Conservation (phyloP, 2,888 invertebrate genomes). For the Scaptomyza polygonia region DNA sequence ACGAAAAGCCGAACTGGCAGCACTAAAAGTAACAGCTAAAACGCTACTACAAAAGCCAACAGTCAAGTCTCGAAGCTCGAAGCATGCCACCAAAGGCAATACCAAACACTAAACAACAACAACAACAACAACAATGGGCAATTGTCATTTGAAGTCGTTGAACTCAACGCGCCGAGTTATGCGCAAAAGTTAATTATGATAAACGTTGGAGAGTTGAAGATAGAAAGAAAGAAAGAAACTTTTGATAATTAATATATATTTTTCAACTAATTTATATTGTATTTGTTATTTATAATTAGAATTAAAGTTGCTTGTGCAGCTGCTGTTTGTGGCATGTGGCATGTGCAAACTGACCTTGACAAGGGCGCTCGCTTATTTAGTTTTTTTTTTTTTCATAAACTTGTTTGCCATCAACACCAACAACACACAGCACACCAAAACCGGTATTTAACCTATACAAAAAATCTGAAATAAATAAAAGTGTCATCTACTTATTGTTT, state of each 20-base stretch:
- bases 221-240: neutral
- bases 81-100: slow-evolving; percentile 40
- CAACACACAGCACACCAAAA: slow-evolving; percentile 33
- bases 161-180: slow-evolving; percentile 42
- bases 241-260: slow-evolving; percentile 19
- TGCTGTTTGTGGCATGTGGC: slow-evolving; percentile 1
- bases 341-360: slow-evolving; percentile 60
- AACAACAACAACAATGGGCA: slow-evolving; percentile 51
- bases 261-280: slow-evolving; percentile 16
- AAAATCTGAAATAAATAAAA: neutral
- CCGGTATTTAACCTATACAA: slow-evolving; percentile 45
- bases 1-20: slow-evolving; percentile 44
- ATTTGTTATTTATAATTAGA: slow-evolving; percentile 5
- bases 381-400: slow-evolving; percentile 34
- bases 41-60: slow-evolving; percentile 32
- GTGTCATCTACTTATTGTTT: slow-evolving; percentile 29
- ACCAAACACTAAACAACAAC: slow-evolving; percentile 7
- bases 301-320: slow-evolving; percentile 28
- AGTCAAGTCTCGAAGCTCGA: neutral
- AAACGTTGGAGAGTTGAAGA: slow-evolving; percentile 24
- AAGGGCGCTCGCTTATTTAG: slow-evolving; percentile 55
- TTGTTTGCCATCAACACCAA: slow-evolving; percentile 51
- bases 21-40: slow-evolving; percentile 55
- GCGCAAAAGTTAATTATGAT: slow-evolving; percentile 59
- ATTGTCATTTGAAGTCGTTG: slow-evolving; percentile 64